Percentiles rank a stretch among this genome's conserved stretches.
Evolutionary conservation across 2,888 invertebrate species (phyloP).

Genomic region (Siphlonurus alternatus): DNA sequence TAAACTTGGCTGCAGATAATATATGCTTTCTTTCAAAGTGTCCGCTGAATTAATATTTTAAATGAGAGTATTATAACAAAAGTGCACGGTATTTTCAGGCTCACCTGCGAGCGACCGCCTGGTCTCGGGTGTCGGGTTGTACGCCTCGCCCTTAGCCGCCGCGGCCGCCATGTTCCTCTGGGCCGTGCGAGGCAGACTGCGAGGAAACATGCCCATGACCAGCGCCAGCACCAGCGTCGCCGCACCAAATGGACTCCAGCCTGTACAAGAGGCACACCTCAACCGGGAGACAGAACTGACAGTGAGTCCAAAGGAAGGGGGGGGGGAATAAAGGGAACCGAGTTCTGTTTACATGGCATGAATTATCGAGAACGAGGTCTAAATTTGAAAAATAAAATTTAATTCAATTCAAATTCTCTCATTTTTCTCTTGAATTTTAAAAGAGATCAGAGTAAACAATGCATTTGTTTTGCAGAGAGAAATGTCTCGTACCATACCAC

Average conservation of each 20-base stretch:
- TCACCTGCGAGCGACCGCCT: neutral
- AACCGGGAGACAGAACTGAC: too few relatives aligned
- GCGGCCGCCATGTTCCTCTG: conserved; percentile 5
- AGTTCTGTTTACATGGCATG: too few relatives aligned
- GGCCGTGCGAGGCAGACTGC: conserved; percentile 21
- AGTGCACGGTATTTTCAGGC: neutral
- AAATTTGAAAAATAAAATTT: neutral
- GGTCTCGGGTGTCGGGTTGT: too few relatives aligned
- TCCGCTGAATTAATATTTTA: neutral
- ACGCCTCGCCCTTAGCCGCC: neutral
- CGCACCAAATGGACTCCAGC: conserved; percentile 19
- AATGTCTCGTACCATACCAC: conserved; percentile 25
- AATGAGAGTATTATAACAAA: neutral
- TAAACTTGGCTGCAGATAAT: too few relatives aligned
- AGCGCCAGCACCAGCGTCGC: conserved; percentile 20
- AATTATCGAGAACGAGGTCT: too few relatives aligned
- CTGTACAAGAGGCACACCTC: too few relatives aligned
- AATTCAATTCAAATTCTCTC: neutral
- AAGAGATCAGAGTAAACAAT: neutral
- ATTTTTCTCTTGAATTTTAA: too few relatives aligned
- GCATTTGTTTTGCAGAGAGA: neutral
- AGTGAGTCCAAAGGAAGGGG: too few relatives aligned
- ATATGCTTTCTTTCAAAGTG: too few relatives aligned
- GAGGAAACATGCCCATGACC: conserved; percentile 25
- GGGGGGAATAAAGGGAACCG: too few relatives aligned